These are phyloP conservation scores for Sipha maydis DNA, from an alignment of 2,888 invertebrate species.

Conservation along the genomic window DNA sequence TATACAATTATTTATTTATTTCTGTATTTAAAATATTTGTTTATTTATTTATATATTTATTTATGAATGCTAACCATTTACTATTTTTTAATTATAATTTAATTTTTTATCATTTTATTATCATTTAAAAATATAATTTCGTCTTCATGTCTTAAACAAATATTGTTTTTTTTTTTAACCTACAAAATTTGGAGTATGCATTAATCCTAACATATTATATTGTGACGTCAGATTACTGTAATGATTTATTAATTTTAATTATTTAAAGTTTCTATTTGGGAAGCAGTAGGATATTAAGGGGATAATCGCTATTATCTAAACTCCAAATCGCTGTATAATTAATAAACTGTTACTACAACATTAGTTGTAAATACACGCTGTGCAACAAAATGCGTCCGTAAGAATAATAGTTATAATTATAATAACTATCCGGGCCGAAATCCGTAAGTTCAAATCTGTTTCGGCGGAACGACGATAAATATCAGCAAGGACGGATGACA, in stretches of 20 bases:
- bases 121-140: too few relatives aligned
- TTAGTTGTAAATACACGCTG: background rate
- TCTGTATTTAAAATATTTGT: too few relatives aligned
- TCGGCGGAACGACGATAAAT: background rate
- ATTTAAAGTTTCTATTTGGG: background rate
- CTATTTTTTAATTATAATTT: too few relatives aligned
- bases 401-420: background rate
- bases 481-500: background rate
- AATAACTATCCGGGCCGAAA: background rate
- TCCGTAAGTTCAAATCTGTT: background rate
- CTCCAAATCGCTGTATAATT: background rate
- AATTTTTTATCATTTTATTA: too few relatives aligned
- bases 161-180: too few relatives aligned
- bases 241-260: background rate
- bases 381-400: background rate
- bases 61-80: too few relatives aligned
- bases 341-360: background rate
- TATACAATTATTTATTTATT: too few relatives aligned
- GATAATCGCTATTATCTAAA: background rate
- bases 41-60: too few relatives aligned
- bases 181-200: background rate
- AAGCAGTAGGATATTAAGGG: background rate
- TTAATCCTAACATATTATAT: background rate
- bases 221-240: background rate
- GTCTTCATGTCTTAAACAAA: too few relatives aligned